Evolutionary conservation across 2,888 invertebrate genomes (phyloP).

Genomic region (Monoplex corrugatus): DNA sequence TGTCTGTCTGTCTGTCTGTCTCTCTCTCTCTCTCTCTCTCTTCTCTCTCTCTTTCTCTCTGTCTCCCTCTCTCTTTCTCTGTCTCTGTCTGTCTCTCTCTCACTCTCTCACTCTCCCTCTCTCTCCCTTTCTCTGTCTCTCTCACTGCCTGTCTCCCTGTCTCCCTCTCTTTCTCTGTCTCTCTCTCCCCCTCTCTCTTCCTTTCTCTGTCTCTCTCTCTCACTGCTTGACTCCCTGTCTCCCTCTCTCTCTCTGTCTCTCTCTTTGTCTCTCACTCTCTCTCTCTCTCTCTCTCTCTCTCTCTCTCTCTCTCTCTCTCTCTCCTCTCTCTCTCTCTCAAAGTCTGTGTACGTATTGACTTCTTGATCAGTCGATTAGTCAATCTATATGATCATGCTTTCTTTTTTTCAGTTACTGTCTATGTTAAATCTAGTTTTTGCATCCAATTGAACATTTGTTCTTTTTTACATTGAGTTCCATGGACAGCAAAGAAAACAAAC

Average conservation of each 20-base stretch:
- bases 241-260: not conserved
- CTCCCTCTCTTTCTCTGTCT: not conserved
- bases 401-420: too few species aligned
- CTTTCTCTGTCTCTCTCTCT: not conserved
- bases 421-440: too few species aligned
- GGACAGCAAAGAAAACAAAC: too few species aligned
- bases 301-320: not conserved
- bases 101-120: not conserved
- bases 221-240: not conserved
- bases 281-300: slow-evolving; percentile 36
- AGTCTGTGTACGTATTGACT: too few species aligned
- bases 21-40: not conserved
- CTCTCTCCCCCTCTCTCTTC: not conserved
- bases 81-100: not conserved
- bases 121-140: not conserved
- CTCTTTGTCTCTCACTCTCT: too few species aligned
- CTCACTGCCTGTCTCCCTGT: not conserved
- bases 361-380: too few species aligned
- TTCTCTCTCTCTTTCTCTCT: not conserved
- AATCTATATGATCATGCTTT: too few species aligned
- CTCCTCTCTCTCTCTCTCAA: slow-evolving; percentile 16
- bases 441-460: too few species aligned
- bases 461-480: too few species aligned
- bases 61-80: not conserved
- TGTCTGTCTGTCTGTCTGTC: not conserved